Conservation (phyloP, 2,888 invertebrate genomes). For the Plusia festucae region DNA sequence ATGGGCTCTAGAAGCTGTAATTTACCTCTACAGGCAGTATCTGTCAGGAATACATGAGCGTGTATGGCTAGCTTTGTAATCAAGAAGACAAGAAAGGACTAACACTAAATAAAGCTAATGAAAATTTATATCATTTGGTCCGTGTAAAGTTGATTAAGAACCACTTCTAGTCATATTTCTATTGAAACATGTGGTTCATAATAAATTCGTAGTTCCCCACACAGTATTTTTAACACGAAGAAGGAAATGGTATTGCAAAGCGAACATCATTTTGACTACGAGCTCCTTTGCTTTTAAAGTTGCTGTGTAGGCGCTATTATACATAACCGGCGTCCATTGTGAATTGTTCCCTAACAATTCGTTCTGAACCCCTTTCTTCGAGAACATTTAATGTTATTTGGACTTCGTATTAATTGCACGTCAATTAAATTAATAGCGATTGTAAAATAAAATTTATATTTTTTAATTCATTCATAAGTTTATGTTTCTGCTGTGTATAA, state of each 20-base stretch:
- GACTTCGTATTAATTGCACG: constrained; percentile 50
- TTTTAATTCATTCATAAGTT: constrained; percentile 68
- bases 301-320: constrained; percentile 71
- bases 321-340: constrained; percentile 68
- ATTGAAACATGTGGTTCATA: constrained; percentile 51
- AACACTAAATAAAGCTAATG: constrained; percentile 39
- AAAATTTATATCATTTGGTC: constrained; percentile 41
- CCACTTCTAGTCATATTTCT: constrained; percentile 44
- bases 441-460: constrained; percentile 50
- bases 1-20: constrained; percentile 4
- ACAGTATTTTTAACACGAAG: constrained; percentile 69
- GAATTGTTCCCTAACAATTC: constrained; percentile 71
- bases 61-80: constrained; percentile 5
- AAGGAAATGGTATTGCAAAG: constrained; percentile 68
- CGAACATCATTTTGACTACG: constrained; percentile 63
- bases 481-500: constrained; percentile 53
- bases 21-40: not conserved
- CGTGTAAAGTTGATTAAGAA: constrained; percentile 43
- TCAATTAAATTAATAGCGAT: constrained; percentile 38
- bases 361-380: constrained; percentile 61
- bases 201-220: constrained; percentile 65
- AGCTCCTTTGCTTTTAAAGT: constrained; percentile 51
- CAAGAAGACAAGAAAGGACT: constrained; percentile 9
- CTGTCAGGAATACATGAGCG: constrained; percentile 2
- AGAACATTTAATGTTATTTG: constrained; percentile 45